A percentile compares a stretch with the other conserved stretches of the same genome.
Conservation (phyloP, 2,888 invertebrate species). For the Notodonta ziczac region DNA sequence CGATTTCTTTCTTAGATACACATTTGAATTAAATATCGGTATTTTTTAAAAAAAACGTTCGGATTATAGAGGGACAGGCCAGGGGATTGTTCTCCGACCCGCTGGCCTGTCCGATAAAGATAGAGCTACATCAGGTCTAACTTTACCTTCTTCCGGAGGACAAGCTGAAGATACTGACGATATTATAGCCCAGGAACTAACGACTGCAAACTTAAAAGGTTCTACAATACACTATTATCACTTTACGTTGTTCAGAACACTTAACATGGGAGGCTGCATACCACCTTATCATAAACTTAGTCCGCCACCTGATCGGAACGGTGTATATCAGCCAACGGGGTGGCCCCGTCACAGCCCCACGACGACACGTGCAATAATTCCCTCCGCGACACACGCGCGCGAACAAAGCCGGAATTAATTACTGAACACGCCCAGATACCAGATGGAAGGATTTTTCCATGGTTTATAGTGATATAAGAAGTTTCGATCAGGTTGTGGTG, state of each 20-base stretch:
- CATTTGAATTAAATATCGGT: not conserved
- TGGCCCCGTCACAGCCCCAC: constrained; percentile 23
- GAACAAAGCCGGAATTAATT: constrained; percentile 65
- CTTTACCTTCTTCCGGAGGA: too few species aligned
- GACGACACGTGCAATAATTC: constrained; percentile 40
- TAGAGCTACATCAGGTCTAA: too few species aligned
- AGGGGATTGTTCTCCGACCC: too few species aligned
- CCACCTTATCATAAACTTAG: not conserved
- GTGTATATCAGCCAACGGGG: not conserved
- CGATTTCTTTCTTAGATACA: not conserved
- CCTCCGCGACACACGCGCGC: constrained; percentile 25
- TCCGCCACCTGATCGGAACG: not conserved
- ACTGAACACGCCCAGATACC: constrained; percentile 47
- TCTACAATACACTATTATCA: too few species aligned
- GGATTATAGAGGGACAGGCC: too few species aligned
- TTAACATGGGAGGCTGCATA: not conserved
- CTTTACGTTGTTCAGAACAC: not conserved
- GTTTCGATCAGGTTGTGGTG: too few species aligned
- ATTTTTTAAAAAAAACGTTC: not conserved
- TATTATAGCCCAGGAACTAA: too few species aligned
- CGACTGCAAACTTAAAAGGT: too few species aligned
- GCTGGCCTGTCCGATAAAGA: too few species aligned
- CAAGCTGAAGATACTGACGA: too few species aligned
- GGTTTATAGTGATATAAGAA: constrained; percentile 24
- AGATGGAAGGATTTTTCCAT: constrained; percentile 35